phyloP scores from a whole-genome alignment of 2,113 vertebrate genomes.

The Aegithalos caudatus region DNA sequence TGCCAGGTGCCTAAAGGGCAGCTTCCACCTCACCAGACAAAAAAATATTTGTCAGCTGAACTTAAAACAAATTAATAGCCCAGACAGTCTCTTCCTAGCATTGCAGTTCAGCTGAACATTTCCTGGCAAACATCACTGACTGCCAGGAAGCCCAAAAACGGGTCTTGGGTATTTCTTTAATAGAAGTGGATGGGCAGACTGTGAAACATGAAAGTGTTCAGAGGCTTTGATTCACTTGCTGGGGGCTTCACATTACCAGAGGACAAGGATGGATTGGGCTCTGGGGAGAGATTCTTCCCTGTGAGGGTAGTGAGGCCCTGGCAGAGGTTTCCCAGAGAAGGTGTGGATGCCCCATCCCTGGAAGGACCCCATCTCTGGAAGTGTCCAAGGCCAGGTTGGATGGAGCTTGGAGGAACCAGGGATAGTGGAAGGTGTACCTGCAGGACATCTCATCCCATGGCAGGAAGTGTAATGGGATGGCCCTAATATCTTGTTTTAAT shows the following conservation, averaged over 20 bases:
- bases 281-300: neutral
- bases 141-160: neutral
- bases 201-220: neutral
- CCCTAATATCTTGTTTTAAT: neutral
- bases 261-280: neutral
- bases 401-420: rapidly evolving
- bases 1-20: rapidly evolving
- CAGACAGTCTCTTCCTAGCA: neutral
- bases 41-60: neutral
- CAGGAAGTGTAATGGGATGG: neutral
- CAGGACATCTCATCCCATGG: neutral
- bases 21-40: neutral
- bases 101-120: neutral
- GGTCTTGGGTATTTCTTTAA: neutral
- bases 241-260: neutral
- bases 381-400: rapidly evolving
- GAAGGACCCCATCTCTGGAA: rapidly evolving
- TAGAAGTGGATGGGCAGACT: neutral
- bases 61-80: neutral
- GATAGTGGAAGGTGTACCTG: neutral
- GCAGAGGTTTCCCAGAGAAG: neutral
- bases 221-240: neutral
- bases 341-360: neutral
- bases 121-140: neutral
- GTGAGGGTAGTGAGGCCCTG: neutral